Conservation (phyloP, 2,113 vertebrate genomes). For the Otis tarda region DNA sequence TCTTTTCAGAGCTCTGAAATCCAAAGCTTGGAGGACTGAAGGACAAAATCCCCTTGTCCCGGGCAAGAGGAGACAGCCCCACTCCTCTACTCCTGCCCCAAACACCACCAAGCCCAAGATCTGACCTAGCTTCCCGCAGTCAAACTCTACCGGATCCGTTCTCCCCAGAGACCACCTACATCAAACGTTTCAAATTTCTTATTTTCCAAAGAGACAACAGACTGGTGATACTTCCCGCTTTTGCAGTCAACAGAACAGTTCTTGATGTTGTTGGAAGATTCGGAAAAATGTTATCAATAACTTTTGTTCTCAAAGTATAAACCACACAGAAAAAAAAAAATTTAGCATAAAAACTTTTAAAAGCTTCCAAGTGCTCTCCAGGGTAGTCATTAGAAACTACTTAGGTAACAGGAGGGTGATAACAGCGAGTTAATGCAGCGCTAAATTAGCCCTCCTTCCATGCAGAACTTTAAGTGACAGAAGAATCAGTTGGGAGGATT, state of each 20-base stretch:
- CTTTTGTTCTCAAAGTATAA: slow-evolving; percentile 66
- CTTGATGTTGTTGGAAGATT: not conserved
- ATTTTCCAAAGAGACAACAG: not conserved
- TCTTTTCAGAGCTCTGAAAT: not conserved
- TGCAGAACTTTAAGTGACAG: slow-evolving; percentile 71
- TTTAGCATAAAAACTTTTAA: slow-evolving; percentile 75
- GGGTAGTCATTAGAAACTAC: slow-evolving; percentile 77
- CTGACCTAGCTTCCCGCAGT: not conserved
- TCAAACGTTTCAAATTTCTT: accelerated
- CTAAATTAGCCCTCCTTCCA: slow-evolving; percentile 69
- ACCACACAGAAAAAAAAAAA: slow-evolving; percentile 37
- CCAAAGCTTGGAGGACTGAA: not conserved
- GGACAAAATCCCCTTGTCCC: not conserved
- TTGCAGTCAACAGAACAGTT: not conserved
- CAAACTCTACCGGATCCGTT: not conserved
- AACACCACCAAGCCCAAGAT: not conserved
- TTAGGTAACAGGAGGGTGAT: slow-evolving; percentile 75
- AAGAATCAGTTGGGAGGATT: slow-evolving; percentile 67
- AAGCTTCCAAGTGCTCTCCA: slow-evolving; percentile 77
- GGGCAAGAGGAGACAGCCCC: not conserved
- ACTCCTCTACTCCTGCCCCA: not conserved
- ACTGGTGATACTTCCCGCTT: not conserved
- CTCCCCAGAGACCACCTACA: not conserved
- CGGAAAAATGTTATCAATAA: slow-evolving; percentile 39
- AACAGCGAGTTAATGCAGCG: slow-evolving; percentile 69